Percentiles rank a stretch among this genome's conserved stretches.
Evolutionary conservation across 2,888 invertebrate species (phyloP).

Genomic region (Stenotaenia linearis): DNA sequence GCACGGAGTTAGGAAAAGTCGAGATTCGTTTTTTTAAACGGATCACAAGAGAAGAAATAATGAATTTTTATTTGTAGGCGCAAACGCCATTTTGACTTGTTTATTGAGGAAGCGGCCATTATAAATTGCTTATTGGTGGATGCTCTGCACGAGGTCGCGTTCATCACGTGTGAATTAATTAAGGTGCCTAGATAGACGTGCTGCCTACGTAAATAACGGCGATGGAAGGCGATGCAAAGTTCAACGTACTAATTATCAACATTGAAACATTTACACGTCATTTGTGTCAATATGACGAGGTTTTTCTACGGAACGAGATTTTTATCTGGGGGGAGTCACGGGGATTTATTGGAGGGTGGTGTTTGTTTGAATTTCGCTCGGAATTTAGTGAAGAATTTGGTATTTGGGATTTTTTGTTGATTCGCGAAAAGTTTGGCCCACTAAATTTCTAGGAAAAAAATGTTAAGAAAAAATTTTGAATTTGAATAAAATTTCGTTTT

Average conservation of each 20-base stretch:
- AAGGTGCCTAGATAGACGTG: not conserved
- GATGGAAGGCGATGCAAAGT: not conserved
- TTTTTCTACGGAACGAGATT: too few species aligned
- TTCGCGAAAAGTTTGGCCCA: too few species aligned
- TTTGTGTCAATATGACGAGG: not conserved
- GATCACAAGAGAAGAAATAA: not conserved
- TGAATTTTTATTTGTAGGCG: conserved; percentile 13
- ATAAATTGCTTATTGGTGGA: conserved; percentile 2
- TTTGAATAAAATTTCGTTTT: too few species aligned
- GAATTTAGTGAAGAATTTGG: too few species aligned
- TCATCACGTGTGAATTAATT: conserved; percentile 19
- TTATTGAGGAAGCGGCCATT: conserved; percentile 11
- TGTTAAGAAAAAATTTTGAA: too few species aligned
- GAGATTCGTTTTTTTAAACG: not conserved
- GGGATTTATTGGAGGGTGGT: too few species aligned
- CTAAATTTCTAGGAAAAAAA: too few species aligned
- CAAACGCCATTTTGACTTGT: not conserved
- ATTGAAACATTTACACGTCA: not conserved
- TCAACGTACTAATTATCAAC: not conserved
- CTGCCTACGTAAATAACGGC: not conserved
- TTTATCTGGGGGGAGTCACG: too few species aligned
- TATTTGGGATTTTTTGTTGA: too few species aligned
- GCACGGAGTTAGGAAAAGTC: not conserved
- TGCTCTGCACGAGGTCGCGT: conserved; percentile 19
- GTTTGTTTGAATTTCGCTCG: too few species aligned